Base-by-base conservation (phyloP, 2,888 invertebrate species). In the Hoplodrina ambigua region DNA sequence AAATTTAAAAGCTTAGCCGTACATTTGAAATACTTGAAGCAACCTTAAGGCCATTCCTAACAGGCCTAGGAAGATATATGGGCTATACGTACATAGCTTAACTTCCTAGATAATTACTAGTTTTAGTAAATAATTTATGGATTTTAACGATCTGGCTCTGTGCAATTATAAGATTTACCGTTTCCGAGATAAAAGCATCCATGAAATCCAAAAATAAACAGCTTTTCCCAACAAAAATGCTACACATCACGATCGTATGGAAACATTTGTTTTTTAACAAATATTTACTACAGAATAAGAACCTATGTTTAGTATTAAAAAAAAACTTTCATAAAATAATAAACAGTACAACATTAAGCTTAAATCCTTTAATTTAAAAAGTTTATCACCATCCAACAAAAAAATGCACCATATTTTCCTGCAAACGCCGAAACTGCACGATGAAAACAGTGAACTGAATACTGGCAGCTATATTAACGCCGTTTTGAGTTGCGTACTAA, bases 401-500 rank as follows among this genome's bases (percentile, higher is more conserved):
- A 72, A 68, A 75, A 65, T 76, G 68, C 46, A 67, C 72, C 50
- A 80, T 69, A 72, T 69, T 69, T 68, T 67, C 67, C 57, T 33
- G 53, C 61, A 64, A 72, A 49, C 56, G 60, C 68, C 50, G 15
- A 74, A 82, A 84, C 62, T 72, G 66, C 57, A 64, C 50, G 57
- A 62, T 70, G 63, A 78, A 80, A 81, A 57, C 44, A 61, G 66
- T 67, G 63, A 41, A 63, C 67, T 41, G 50, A 78, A 67, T 37
- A 72, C 63, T 60, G 60, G 71, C 66, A 54, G 61, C 56, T 74
- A 79, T 84, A 84, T 82, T 80, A 74, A 69, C 59, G 64, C 58
- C 37, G 65, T 73, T 80, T 76, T 53, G 56, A 69, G 73, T 66
- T 75, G 68, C 64, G 63, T 64, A 59, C 52, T 66, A 67, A 71